Percentiles rank a stretch among this genome's conserved stretches.
These are phyloP conservation scores for Parascotia fuliginaria DNA, from an alignment of 2,888 invertebrate genomes.

Conservation along the genomic window DNA sequence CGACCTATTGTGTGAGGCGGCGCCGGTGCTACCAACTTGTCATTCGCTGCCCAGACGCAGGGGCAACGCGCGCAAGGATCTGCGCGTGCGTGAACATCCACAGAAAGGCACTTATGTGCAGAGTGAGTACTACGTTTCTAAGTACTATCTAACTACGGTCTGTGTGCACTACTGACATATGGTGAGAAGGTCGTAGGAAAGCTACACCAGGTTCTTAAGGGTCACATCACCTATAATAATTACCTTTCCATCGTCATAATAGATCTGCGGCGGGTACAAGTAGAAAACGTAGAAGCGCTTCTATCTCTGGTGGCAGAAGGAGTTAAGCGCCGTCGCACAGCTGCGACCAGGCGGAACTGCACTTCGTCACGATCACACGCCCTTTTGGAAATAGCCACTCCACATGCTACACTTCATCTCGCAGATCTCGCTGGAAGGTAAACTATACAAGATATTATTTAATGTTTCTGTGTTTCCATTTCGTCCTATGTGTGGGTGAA, in stretches of 20 bases:
- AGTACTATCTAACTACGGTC: not conserved
- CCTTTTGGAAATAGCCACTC: slow-evolving; percentile 87
- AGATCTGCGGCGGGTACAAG: slow-evolving; percentile 88
- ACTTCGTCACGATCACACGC: slow-evolving; percentile 91
- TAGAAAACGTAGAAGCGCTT: slow-evolving; percentile 83
- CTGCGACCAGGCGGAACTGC: slow-evolving; percentile 89
- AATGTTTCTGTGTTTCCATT: too few species aligned
- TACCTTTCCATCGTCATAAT: too few species aligned
- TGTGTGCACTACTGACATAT: too few species aligned
- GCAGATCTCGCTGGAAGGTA: slow-evolving; percentile 82
- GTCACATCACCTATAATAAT: too few species aligned
- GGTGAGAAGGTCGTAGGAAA: not conserved
- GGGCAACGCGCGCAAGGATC: slow-evolving; percentile 75
- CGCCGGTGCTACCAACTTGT: slow-evolving; percentile 72
- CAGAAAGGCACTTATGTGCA: slow-evolving; percentile 92
- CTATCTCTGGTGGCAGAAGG: slow-evolving; percentile 87
- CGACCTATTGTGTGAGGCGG: slow-evolving; percentile 86
- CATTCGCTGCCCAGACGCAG: slow-evolving; percentile 70
- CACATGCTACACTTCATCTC: slow-evolving; percentile 86
- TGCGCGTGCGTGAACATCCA: slow-evolving; percentile 93
- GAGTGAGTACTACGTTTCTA: slow-evolving; percentile 78
- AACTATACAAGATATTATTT: not conserved
- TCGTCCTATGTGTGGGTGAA: too few species aligned
- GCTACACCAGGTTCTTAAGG: too few species aligned
- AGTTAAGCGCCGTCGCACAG: slow-evolving; percentile 87